Evolutionary conservation across 2,888 invertebrate species (phyloP).

Genomic region (Cantharis lateralis): DNA sequence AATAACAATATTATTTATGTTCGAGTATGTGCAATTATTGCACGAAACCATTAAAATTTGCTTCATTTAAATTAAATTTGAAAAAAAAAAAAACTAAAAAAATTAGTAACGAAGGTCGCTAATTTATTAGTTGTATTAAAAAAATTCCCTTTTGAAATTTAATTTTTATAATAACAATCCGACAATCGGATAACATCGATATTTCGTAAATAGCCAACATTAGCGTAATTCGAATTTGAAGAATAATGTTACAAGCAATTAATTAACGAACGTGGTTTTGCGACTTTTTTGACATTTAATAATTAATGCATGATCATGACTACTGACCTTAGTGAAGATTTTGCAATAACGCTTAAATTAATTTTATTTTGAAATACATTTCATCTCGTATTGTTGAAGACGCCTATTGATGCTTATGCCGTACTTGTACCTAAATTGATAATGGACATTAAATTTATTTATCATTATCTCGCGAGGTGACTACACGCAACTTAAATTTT

Average conservation of each 20-base stretch:
- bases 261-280: neutral
- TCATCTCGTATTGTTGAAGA: neutral
- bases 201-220: neutral
- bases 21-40: conserved; percentile 10
- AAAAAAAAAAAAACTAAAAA: too few relatives aligned
- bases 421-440: too few relatives aligned
- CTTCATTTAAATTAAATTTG: too few relatives aligned
- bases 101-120: too few relatives aligned
- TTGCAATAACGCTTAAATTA: neutral
- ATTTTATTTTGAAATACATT: neutral
- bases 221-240: neutral
- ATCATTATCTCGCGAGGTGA: too few relatives aligned
- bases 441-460: too few relatives aligned
- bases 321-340: neutral
- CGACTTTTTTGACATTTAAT: neutral
- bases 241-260: neutral
- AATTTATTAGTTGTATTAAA: too few relatives aligned
- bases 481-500: too few relatives aligned
- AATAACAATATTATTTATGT: conserved; percentile 6
- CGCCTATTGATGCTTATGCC: neutral
- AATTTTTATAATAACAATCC: too few relatives aligned
- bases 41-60: conserved; percentile 5
- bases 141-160: neutral
- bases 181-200: neutral
- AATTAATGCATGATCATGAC: neutral